Evolutionary conservation across 2,113 vertebrate species (phyloP).

Genomic region (Diadophis punctatus): DNA sequence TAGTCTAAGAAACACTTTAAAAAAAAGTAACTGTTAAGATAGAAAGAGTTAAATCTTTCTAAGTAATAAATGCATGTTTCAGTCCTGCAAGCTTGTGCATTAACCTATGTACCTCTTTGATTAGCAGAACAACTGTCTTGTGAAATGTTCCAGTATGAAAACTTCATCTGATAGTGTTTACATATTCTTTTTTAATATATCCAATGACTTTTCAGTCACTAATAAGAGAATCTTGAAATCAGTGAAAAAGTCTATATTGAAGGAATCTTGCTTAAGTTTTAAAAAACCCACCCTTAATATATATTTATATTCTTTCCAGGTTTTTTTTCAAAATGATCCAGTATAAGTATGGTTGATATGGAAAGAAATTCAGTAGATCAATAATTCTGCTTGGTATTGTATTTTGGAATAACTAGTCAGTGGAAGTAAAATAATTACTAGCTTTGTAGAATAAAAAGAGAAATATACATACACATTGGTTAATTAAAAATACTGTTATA

Average conservation of each 20-base stretch:
- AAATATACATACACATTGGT: not conserved
- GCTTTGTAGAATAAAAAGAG: not conserved
- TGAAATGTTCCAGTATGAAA: not conserved
- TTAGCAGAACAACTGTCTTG: not conserved
- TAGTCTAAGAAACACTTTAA: not conserved
- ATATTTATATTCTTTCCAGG: not conserved
- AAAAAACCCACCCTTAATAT: not conserved
- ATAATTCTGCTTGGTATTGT: not conserved
- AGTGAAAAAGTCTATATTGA: not conserved
- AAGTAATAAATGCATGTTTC: not conserved
- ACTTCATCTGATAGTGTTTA: not conserved
- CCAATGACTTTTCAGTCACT: not conserved
- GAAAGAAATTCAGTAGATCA: not conserved
- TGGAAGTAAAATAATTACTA: not conserved
- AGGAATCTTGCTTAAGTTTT: not conserved
- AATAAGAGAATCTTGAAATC: not conserved
- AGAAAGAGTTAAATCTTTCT: not conserved
- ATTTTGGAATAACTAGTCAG: not conserved
- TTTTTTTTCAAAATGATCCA: not conserved
- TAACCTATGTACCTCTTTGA: not conserved
- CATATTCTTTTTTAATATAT: not conserved
- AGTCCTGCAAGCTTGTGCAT: not conserved
- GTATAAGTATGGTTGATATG: not conserved
- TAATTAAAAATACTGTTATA: not conserved
- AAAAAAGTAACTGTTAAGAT: not conserved